A percentile compares a stretch with the other conserved stretches of the same genome.
These are phyloP conservation scores for Discoglossus pictus DNA, from an alignment of 2,797 vertebrate genomes.

Conservation along the genomic window DNA sequence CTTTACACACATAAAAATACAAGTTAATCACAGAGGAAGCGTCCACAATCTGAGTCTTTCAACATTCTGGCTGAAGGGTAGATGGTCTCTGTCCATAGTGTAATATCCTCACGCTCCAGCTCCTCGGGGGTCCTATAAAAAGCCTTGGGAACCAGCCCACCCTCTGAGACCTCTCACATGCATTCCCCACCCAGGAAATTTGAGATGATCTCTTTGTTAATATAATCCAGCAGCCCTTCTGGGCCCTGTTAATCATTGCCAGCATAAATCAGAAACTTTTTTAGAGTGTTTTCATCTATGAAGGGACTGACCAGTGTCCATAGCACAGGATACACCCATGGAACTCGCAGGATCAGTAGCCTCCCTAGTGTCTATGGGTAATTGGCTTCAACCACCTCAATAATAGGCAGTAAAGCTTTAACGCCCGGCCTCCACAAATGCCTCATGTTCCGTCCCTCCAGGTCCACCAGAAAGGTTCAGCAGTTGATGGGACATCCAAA, in stretches of 20 bases:
- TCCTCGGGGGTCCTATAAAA: slow-evolving; percentile 74
- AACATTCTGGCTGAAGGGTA: slow-evolving; percentile 73
- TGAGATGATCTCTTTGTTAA: slow-evolving; percentile 75
- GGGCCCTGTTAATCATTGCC: slow-evolving; percentile 78
- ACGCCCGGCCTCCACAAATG: slow-evolving; percentile 92
- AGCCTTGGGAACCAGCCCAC: slow-evolving; percentile 77
- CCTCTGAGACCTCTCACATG: slow-evolving; percentile 78
- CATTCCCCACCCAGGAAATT: slow-evolving; percentile 80
- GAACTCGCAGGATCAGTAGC: slow-evolving; percentile 86
- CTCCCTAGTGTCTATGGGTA: slow-evolving; percentile 91
- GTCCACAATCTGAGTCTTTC: slow-evolving; percentile 74
- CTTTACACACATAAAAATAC: slow-evolving; percentile 79
- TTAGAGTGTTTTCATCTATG: not conserved
- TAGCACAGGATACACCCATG: slow-evolving; percentile 89
- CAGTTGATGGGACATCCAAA: slow-evolving; percentile 89
- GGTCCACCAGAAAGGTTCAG: slow-evolving; percentile 92
- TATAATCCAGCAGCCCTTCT: slow-evolving; percentile 74
- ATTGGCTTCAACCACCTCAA: slow-evolving; percentile 91
- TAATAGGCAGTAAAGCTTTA: slow-evolving; percentile 86
- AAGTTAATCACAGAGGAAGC: slow-evolving; percentile 75
- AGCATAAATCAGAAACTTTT: slow-evolving; percentile 80
- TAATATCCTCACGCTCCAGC: slow-evolving; percentile 65
- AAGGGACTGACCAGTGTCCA: slow-evolving; percentile 94
- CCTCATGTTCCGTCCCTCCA: slow-evolving; percentile 93
- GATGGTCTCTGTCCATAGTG: slow-evolving; percentile 75